These are phyloP conservation scores for Rhegmatorhina hoffmannsi DNA, from an alignment of 2,113 vertebrate genomes.

Conservation along the genomic window DNA sequence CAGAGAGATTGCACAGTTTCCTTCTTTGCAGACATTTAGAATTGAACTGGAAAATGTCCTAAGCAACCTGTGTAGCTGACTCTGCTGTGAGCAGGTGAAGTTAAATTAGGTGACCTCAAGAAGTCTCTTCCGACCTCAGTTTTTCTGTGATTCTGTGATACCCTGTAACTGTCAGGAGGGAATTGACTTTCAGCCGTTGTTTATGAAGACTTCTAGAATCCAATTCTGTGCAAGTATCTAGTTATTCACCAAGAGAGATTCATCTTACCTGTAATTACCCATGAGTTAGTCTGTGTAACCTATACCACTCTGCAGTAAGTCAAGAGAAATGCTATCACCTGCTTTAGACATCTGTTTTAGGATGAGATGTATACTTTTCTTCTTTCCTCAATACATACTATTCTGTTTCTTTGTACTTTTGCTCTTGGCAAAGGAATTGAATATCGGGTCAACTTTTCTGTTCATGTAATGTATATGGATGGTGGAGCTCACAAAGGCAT, in stretches of 20 bases:
- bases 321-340: neutral
- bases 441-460: neutral
- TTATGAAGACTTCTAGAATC: neutral
- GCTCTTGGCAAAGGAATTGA: neutral
- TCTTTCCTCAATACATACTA: neutral
- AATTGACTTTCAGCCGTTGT: neutral
- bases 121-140: neutral
- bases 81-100: neutral
- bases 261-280: neutral
- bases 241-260: neutral
- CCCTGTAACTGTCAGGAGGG: neutral
- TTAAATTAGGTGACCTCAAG: neutral
- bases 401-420: neutral
- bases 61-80: neutral
- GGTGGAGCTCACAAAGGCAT: neutral
- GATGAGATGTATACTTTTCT: neutral
- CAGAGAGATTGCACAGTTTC: neutral
- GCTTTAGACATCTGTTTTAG: neutral
- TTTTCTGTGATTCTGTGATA: neutral
- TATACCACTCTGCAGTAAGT: neutral
- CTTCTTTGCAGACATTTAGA: neutral
- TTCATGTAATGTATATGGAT: neutral
- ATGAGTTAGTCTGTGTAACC: neutral
- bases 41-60: neutral
- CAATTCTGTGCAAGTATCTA: neutral